Evolutionary conservation across 2,797 vertebrate genomes (phyloP).

Genomic region (Amniataba percoides): DNA sequence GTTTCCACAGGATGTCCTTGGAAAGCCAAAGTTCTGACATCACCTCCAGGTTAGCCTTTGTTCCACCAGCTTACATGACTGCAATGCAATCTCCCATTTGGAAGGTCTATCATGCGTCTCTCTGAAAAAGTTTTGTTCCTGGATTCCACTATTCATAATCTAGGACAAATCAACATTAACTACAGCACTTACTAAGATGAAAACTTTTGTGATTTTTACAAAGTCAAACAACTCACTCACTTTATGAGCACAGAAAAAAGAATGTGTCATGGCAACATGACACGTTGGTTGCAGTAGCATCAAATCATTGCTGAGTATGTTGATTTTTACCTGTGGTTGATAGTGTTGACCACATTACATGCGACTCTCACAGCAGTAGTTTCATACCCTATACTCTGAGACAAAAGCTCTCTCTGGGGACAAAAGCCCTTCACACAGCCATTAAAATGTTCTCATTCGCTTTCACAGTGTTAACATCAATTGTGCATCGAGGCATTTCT

Average conservation of each 20-base stretch:
- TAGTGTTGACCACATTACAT: conserved; percentile 1
- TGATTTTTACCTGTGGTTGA: not conserved
- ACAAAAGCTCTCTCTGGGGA: conserved; percentile 17
- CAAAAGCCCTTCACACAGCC: conserved; percentile 14
- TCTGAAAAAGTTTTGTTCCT: not conserved
- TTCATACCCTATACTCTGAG: not conserved
- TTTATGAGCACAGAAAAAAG: not conserved
- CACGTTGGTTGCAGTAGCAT: not conserved
- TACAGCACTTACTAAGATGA: not conserved
- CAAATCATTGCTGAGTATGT: not conserved
- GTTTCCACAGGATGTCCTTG: too few relatives aligned
- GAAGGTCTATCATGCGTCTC: not conserved
- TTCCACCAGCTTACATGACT: not conserved
- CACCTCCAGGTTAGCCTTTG: not conserved
- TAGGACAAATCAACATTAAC: not conserved
- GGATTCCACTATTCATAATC: too few relatives aligned
- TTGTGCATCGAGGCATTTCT: conserved; percentile 4
- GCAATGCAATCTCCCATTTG: not conserved
- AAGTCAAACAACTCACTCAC: not conserved
- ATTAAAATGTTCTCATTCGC: conserved; percentile 27
- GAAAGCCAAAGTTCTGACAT: not conserved
- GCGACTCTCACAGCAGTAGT: not conserved
- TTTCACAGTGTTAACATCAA: conserved; percentile 2
- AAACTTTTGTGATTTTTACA: not conserved
- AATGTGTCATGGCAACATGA: not conserved